Evolutionary conservation across 2,113 vertebrate species (phyloP).

Genomic region (Tychaedon coryphoeus): DNA sequence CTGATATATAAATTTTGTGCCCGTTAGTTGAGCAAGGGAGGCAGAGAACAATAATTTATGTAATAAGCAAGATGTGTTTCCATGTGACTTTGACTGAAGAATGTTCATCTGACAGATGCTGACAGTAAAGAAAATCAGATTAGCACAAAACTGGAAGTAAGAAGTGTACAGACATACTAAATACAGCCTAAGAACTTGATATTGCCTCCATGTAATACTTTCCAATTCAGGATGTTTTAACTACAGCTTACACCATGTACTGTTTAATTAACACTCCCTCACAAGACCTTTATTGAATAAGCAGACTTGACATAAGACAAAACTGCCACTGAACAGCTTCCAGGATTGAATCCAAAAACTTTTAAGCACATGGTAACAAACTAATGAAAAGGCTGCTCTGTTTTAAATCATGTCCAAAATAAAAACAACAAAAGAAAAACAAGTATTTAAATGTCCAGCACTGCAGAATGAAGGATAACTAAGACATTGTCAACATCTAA

Average conservation of each 20-base stretch:
- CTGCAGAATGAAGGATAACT: not conserved
- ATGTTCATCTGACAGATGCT: not conserved
- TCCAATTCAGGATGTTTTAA: slow-evolving; percentile 40
- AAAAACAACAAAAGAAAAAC: not conserved
- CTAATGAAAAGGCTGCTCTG: not conserved
- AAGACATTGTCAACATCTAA: not conserved
- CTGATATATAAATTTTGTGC: not conserved
- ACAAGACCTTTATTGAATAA: slow-evolving; percentile 57
- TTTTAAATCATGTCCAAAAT: not conserved
- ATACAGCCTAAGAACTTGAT: slow-evolving; percentile 30
- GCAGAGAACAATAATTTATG: not conserved
- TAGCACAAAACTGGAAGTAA: slow-evolving; percentile 20
- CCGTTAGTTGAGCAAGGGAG: not conserved
- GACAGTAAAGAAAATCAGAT: slow-evolving; percentile 31
- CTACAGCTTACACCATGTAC: not conserved
- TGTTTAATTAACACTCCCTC: slow-evolving; percentile 54
- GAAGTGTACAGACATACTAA: slow-evolving; percentile 15
- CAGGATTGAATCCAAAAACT: slow-evolving; percentile 2
- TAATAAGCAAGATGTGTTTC: not conserved
- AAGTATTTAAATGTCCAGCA: not conserved
- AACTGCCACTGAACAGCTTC: slow-evolving; percentile 6
- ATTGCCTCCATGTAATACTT: slow-evolving; percentile 6
- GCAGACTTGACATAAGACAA: slow-evolving; percentile 48
- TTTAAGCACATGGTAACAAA: not conserved
- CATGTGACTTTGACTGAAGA: not conserved